Evolutionary conservation across 2,113 vertebrate genomes (phyloP), one percentile per base, ranked within the genome.

Genomic region (Leucosticte australis): DNA sequence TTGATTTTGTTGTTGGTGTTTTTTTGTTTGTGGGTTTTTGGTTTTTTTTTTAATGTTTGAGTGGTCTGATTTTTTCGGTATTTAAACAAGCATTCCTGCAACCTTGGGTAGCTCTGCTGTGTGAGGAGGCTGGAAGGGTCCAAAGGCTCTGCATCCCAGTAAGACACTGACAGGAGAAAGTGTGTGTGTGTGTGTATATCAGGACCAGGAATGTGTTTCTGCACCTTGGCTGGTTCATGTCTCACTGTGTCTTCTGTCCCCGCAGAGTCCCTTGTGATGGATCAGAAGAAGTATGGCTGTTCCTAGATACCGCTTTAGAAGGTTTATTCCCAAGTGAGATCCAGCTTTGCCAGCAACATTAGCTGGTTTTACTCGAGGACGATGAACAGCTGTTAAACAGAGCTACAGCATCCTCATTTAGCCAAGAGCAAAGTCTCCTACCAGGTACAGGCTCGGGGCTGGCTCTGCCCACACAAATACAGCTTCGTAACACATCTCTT

Each of bases 341-440:
- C 71, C 82, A 91, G 9, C 30, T 92, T 94, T 88, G 67, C 78
- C 87, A 96, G 78, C 37, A 83, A 28, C 16, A 67, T 74, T 62
- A 74, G 35, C 53, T 91, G 78, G 63, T 70, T 95, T 80, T 83
- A 65, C 59, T 39, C 78, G 35, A 85, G 82, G 35, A 70, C 86
- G 42, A 63, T 47, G 11, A 83, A 57, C 89, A 94, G 50, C 70
- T 91, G 55, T 55, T 91, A 90, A 70, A 83, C 15, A 50, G 47
- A 90, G 19, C 37, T 65, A 42, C 15, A 80, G 78, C 57, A 79
- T 65, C 57, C n/a, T 76, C 57, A 47, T 70, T 87, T 65, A 84
- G 35, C 50, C 84, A 55, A 79, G 67, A 6, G 0, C 31, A n/a
- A 75, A 0, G 0, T 75, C 53, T 82, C 83, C 64, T 52, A 76